phyloP scores from a whole-genome alignment of 2,113 vertebrate species.

The Corydoras maculifer region DNA sequence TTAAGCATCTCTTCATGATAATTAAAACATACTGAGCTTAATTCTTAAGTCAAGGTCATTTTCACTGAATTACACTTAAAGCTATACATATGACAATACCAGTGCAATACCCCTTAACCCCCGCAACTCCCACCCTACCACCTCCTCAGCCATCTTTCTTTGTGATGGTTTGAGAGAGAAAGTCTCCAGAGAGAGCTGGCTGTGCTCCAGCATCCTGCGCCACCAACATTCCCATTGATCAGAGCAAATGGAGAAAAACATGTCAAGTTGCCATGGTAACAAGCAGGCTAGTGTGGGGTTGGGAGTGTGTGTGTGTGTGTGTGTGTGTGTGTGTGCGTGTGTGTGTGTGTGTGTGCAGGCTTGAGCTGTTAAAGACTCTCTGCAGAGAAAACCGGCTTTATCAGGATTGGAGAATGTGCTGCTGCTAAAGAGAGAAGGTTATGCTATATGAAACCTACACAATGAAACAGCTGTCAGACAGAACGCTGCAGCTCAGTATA shows the following conservation, averaged over 20 bases:
- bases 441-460: neutral
- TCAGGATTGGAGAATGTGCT: neutral
- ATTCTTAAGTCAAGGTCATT: too few species aligned
- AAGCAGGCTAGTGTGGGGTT: slow-evolving; percentile 18
- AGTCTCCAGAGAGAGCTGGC: slow-evolving; percentile 27
- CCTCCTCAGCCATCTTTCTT: neutral
- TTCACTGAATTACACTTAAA: too few species aligned
- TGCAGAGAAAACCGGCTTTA: slow-evolving; percentile 10
- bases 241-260: slow-evolving; percentile 45
- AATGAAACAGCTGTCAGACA: neutral
- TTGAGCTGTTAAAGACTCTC: slow-evolving; percentile 6
- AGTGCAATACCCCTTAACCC: neutral
- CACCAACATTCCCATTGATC: slow-evolving; percentile 47
- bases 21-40: too few species aligned
- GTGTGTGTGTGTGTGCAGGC: slow-evolving; percentile 15
- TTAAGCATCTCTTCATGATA: too few species aligned
- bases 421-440: neutral
- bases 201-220: slow-evolving; percentile 36
- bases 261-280: slow-evolving; percentile 51
- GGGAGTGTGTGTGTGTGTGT: slow-evolving; percentile 14
- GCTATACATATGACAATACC: too few species aligned
- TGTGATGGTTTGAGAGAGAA: slow-evolving; percentile 18
- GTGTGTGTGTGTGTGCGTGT: slow-evolving; percentile 21
- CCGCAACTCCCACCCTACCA: neutral
- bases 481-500: neutral